phyloP scores from a whole-genome alignment of 1,140 invertebrate species.

The Pectinophora gossypiella region DNA sequence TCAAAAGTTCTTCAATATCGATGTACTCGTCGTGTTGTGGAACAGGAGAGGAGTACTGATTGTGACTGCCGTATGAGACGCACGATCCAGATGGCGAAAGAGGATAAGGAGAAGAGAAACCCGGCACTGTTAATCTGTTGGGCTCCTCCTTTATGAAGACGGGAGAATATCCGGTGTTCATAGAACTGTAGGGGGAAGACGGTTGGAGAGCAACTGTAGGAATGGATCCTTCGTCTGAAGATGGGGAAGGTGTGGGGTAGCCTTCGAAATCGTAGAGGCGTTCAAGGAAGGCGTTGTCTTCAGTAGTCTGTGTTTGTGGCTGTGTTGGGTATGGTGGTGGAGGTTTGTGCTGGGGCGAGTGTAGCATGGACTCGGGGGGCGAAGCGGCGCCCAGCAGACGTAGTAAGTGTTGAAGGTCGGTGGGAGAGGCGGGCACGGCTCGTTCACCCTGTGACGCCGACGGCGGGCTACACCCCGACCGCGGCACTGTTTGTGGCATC shows the following conservation, averaged over 20 bases:
- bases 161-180: constrained; percentile 44
- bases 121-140: constrained; percentile 71
- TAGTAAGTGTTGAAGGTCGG: constrained; percentile 75
- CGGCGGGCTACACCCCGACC: constrained; percentile 82
- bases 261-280: constrained; percentile 64
- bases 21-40: constrained; percentile 75
- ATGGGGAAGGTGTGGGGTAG: constrained; percentile 68
- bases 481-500: constrained; percentile 90
- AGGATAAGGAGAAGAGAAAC: constrained; percentile 77
- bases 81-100: constrained; percentile 78
- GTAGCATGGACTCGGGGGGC: constrained; percentile 74
- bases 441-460: constrained; percentile 82
- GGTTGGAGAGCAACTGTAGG: constrained; percentile 69
- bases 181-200: constrained; percentile 62
- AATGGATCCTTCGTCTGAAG: constrained; percentile 71
- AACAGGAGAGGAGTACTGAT: constrained; percentile 74
- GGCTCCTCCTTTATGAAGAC: constrained; percentile 71
- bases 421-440: constrained; percentile 76
- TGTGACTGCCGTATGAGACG: constrained; percentile 62
- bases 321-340: constrained; percentile 35
- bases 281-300: constrained; percentile 52
- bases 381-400: constrained; percentile 71
- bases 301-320: constrained; percentile 62
- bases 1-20: constrained; percentile 71
- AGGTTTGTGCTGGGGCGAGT: constrained; percentile 66